Evolutionary conservation across 2,113 vertebrate genomes (phyloP).

Genomic region (Parus major): DNA sequence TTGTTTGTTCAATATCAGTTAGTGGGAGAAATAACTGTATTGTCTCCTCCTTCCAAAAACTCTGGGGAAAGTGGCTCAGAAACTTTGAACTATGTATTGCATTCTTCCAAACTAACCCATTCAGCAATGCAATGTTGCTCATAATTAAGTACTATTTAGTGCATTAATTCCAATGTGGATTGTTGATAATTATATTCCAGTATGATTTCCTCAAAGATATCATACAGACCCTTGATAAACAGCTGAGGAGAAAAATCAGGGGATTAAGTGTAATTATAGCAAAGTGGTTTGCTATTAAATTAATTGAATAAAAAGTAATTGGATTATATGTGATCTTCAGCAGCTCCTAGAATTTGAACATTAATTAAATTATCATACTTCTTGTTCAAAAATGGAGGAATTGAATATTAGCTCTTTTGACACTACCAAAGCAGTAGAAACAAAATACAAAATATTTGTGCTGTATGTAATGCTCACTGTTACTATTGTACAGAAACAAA

Average conservation of each 20-base stretch:
- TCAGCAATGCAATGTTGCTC: background rate
- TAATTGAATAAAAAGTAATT: slow-evolving; percentile 77
- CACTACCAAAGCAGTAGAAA: slow-evolving; percentile 6
- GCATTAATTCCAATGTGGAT: slow-evolving; percentile 41
- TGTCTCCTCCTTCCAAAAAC: background rate
- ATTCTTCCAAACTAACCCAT: slow-evolving; percentile 7
- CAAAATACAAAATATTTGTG: background rate
- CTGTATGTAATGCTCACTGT: background rate
- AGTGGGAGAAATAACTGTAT: background rate
- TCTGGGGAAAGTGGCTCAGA: background rate
- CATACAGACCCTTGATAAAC: slow-evolving; percentile 68
- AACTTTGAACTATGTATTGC: background rate
- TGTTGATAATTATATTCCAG: slow-evolving; percentile 65
- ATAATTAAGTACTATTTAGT: slow-evolving; percentile 59
- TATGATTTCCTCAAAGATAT: slow-evolving; percentile 72
- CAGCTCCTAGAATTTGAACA: slow-evolving; percentile 65
- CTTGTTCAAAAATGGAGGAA: slow-evolving; percentile 49
- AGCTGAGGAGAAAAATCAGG: slow-evolving; percentile 62
- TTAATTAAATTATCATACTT: slow-evolving; percentile 77
- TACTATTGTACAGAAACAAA: background rate
- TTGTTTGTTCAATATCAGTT: background rate
- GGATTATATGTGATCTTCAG: slow-evolving; percentile 73
- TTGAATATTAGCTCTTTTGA: slow-evolving; percentile 61
- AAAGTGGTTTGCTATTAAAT: slow-evolving; percentile 73
- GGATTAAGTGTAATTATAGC: slow-evolving; percentile 72